A percentile compares a stretch with the other conserved stretches of the same genome.
phyloP scores from a whole-genome alignment of 1,140 invertebrate species.

The Neuroterus valhalla region DNA sequence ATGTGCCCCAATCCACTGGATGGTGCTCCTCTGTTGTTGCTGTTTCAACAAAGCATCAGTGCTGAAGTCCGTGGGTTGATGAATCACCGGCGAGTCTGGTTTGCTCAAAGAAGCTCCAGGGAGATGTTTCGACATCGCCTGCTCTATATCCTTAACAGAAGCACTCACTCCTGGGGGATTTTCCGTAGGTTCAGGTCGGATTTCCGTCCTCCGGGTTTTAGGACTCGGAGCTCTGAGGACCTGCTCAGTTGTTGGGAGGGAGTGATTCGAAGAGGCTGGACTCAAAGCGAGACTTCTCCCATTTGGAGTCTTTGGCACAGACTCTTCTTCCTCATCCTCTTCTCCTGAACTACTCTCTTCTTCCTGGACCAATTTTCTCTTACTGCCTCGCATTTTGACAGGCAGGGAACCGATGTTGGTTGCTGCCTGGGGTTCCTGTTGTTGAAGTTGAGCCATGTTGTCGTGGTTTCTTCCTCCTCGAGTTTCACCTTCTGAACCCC shows the following conservation, averaged over 20 bases:
- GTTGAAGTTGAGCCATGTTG: constrained; percentile 73
- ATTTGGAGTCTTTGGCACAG: constrained; percentile 55
- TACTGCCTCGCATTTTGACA: constrained; percentile 71
- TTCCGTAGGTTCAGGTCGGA: constrained; percentile 61
- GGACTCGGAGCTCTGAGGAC: constrained; percentile 68
- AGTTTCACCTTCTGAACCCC: constrained; percentile 75
- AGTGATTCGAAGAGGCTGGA: constrained; percentile 78
- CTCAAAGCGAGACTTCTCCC: constrained; percentile 75
- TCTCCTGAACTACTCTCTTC: constrained; percentile 76
- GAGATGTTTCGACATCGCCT: constrained; percentile 96
- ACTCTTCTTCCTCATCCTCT: constrained; percentile 75
- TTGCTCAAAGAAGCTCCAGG: constrained; percentile 80
- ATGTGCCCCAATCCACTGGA: constrained; percentile 94
- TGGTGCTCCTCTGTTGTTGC: constrained; percentile 89
- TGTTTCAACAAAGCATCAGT: constrained; percentile 89
- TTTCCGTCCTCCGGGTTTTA: constrained; percentile 67
- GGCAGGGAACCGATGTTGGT: constrained; percentile 56
- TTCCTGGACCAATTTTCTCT: constrained; percentile 74
- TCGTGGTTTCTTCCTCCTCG: constrained; percentile 75
- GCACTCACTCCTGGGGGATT: constrained; percentile 70
- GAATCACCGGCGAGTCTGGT: constrained; percentile 75
- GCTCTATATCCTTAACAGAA: constrained; percentile 93
- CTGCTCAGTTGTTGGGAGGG: constrained; percentile 67
- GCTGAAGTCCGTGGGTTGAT: constrained; percentile 89
- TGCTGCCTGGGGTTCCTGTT: constrained; percentile 61